Conservation (phyloP, 1,140 invertebrate genomes). For the Condylostylus longicornis region DNA sequence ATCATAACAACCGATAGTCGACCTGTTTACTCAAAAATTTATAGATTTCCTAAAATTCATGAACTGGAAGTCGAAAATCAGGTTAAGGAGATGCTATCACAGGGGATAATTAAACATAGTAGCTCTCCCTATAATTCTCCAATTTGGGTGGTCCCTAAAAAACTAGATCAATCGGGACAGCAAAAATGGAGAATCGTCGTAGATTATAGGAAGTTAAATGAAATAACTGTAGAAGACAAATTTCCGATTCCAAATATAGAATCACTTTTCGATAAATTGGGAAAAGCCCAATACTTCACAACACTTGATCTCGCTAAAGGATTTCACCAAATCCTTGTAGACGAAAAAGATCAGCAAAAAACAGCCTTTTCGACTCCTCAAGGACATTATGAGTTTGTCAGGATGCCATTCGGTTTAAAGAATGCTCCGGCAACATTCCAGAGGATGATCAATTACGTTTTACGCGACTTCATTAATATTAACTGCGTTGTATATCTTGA, state of each 20-base stretch:
- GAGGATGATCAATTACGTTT: too few species aligned
- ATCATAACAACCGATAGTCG: slow-evolving; percentile 14
- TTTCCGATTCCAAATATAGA: slow-evolving; percentile 39
- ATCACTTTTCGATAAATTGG: slow-evolving; percentile 21
- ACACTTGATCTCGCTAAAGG: too few species aligned
- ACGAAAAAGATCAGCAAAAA: too few species aligned
- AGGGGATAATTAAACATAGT: slow-evolving; percentile 28
- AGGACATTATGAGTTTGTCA: too few species aligned
- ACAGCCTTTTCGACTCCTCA: too few species aligned
- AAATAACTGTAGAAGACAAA: slow-evolving; percentile 28
- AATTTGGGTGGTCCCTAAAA: slow-evolving; percentile 31
- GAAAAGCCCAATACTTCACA: slow-evolving; percentile 17
- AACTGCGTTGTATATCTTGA: too few species aligned
- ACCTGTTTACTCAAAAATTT: slow-evolving; percentile 19
- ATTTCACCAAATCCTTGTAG: too few species aligned
- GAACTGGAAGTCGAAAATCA: slow-evolving; percentile 22
- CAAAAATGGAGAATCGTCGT: slow-evolving; percentile 30
- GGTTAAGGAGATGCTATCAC: slow-evolving; percentile 22
- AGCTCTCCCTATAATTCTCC: slow-evolving; percentile 23
- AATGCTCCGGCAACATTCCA: too few species aligned
- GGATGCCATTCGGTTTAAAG: too few species aligned
- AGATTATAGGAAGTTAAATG: slow-evolving; percentile 29
- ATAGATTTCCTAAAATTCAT: slow-evolving; percentile 25
- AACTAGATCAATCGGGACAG: slow-evolving; percentile 26
- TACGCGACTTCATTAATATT: too few species aligned